Base-by-base conservation (phyloP, 2,888 invertebrate genomes). In the Dasypogon diadema region DNA sequence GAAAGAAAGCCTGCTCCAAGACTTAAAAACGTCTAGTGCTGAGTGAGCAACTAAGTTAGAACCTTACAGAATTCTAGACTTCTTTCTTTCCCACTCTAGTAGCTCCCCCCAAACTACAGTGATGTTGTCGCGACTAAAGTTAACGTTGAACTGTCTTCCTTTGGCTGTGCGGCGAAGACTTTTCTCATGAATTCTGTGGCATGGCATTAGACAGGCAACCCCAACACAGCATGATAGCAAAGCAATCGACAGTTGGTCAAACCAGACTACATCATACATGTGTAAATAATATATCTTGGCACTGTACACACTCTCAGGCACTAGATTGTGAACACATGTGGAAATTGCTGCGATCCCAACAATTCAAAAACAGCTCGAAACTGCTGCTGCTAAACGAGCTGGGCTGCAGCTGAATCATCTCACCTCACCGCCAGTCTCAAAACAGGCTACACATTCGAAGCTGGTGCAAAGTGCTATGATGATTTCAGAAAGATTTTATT, bases 91-190 rank as follows among this genome's bases (percentile, higher is more conserved):
- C 56, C 58, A 60, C 54, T 60, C 18, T 55, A 30, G 12, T 55
- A 42, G 4, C 21, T 51, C n/a, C 63, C 24, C 30, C 48, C 48
- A n/a, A n/a, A 24, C 21, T 24, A 10, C 37, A 6, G 18, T 18
- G 60, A 80, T 80, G 80, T 80, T 81, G 78, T 80, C 82, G 80
- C 81, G 80, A 81, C 81, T 79, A 82, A 80, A 81, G 82, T 82
- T 82, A 81, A 80, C 81, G 81, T 81, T 82, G 80, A 83, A 84
- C 84, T 84, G 81, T 21, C 37, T 18, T 60, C 60, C 18, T 30
- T 37, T 14, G 10, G 42, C 16, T n/a, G 60, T 21, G 60, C 60
- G 60, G 60, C 37, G 37, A 37, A 60, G 60, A 18, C 60, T 60
- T 60, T 60, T 34, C 60, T 60, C 34, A 37, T 16, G 21, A 21